Evolutionary conservation across 2,888 invertebrate species (phyloP), one percentile per base, ranked within the genome.

Genomic region (Mayetiola destructor): DNA sequence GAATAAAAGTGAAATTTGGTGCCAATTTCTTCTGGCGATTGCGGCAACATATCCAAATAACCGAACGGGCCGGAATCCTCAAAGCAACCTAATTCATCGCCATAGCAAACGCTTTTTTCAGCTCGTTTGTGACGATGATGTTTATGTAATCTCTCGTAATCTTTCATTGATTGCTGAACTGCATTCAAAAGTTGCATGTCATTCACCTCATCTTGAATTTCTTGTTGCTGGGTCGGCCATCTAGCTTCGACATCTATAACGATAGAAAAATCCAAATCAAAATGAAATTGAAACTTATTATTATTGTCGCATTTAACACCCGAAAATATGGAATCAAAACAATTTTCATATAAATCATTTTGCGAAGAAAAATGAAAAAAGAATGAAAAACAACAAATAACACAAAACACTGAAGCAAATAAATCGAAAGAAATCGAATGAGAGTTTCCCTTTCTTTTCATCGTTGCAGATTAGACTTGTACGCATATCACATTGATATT

Each of bases 61-160:
- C 88, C 86, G 69, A 89, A 91, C 0, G 91, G 88, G 0, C 92
- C 93, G 3, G 88, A 82, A 66, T 91, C 89, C 66, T 89, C 86
- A 74, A 93, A 94, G 67, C 95, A 95, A 9, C 94, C 94, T 56
- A 94, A 78, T 60, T 88, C 88, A n/a, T n/a, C n/a, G 20, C 82
- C 84, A 68, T 93, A 94, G 69, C 94, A 95, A 2, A 89, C 86
- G 60, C 80, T 80, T 61, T 86, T 84, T 60, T 85, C 84, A 16
- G 89, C 87, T 58, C 91, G 74, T 69, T 88, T 88, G 20, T 75
- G 76, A 67, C 88, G 84, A 59, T 68, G 79, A 75, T 76, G 78
- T 58, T 79, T 80, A 57, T 77, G 71, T 36, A 75, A 69, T 60
- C 72, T 69, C 64, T 82, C 77, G 86, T 86, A 88, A 66, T 83